A percentile compares a stretch with the other conserved stretches of the same genome.
Conservation (phyloP, 2,797 vertebrate genomes). For the Psittacula echo region DNA sequence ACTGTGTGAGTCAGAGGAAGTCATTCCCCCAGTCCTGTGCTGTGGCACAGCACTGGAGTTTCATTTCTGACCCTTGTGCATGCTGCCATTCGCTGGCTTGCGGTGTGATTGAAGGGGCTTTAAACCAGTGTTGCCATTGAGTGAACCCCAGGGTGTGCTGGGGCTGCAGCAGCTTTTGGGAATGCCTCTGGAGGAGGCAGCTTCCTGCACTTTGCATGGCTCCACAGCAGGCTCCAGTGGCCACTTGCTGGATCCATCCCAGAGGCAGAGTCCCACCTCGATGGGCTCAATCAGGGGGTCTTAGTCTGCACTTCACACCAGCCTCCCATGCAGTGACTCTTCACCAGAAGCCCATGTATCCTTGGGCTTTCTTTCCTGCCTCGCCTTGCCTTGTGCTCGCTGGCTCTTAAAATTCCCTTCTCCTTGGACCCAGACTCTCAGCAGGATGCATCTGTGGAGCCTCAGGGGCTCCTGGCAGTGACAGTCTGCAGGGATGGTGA, state of each 20-base stretch:
- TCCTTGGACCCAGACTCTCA: not conserved
- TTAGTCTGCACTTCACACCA: not conserved
- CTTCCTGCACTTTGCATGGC: rapidly evolving
- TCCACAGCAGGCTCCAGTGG: not conserved
- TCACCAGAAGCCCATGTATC: not conserved
- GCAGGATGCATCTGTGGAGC: not conserved
- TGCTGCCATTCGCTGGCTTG: not conserved
- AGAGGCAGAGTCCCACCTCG: not conserved
- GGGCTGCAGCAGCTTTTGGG: not conserved
- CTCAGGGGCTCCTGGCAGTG: not conserved
- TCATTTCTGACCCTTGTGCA: not conserved
- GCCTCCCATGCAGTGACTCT: rapidly evolving
- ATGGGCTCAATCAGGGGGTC: not conserved
- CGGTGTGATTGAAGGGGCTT: not conserved
- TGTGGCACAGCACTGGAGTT: not conserved
- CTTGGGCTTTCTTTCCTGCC: not conserved
- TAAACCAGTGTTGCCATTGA: not conserved
- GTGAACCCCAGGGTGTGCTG: not conserved
- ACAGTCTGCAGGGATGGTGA: rapidly evolving
- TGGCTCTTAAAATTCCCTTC: not conserved
- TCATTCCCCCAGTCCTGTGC: not conserved
- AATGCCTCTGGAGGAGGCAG: not conserved
- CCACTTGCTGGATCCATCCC: not conserved
- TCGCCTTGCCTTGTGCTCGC: not conserved
- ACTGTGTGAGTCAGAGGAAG: slow-evolving; percentile 60